Conservation (phyloP, 1,140 invertebrate species). For the Galleria mellonella region DNA sequence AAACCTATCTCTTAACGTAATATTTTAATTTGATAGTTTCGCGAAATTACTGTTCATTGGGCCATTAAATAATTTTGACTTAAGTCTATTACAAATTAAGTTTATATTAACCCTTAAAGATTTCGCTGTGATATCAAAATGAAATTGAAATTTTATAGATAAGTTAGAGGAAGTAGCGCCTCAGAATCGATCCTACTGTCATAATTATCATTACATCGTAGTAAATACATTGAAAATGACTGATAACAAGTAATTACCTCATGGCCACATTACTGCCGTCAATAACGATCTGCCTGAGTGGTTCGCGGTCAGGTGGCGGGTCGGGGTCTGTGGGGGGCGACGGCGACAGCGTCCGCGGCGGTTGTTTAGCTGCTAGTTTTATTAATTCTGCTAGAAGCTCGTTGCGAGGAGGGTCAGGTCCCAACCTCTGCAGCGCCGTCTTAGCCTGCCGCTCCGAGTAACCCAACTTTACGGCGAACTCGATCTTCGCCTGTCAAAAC, state of each 20-base stretch:
- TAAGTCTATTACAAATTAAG: no score
- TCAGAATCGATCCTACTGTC: no score
- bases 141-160: no score
- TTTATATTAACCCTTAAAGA: no score
- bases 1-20: no score
- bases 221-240: no score
- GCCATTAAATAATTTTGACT: no score
- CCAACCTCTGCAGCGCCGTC: conserved; percentile 87
- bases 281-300: conserved; percentile 90
- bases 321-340: conserved; percentile 39
- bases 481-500: conserved; percentile 50
- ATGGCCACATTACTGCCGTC: conserved; percentile 99
- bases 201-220: no score
- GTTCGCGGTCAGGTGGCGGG: conserved; percentile 40
- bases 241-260: conserved; percentile 77
- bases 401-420: conserved; percentile 88
- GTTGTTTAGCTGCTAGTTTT: conserved; percentile 79
- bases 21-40: no score
- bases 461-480: conserved; percentile 83
- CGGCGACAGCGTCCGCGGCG: conserved; percentile 43
- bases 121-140: no score
- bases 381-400: conserved; percentile 89
- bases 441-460: conserved; percentile 92
- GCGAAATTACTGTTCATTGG: no score
- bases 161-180: no score